Evolutionary conservation across 2,888 invertebrate species (phyloP).

Genomic region (Lacanobia wlatinum): DNA sequence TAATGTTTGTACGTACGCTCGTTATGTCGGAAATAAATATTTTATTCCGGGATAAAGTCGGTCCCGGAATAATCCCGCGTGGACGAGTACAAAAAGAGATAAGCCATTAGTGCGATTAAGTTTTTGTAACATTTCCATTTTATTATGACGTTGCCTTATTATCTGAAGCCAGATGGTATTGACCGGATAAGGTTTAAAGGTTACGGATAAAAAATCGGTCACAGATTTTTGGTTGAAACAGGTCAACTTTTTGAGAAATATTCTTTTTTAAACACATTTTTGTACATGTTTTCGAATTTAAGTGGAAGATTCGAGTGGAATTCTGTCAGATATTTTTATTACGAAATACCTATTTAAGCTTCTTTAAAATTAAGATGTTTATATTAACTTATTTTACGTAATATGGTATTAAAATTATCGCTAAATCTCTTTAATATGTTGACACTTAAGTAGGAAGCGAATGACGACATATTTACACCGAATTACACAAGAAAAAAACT

Average conservation of each 20-base stretch:
- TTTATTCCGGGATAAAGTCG: constrained; percentile 80
- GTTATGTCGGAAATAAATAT: constrained; percentile 83
- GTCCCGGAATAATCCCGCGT: constrained; percentile 74
- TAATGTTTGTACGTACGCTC: constrained; percentile 63
- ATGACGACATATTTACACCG: constrained; percentile 25
- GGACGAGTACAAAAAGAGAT: constrained; percentile 81
- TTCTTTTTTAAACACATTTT: neutral
- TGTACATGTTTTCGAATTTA: neutral
- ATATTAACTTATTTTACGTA: constrained; percentile 12
- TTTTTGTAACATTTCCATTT: constrained; percentile 70
- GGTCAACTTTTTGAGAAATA: constrained; percentile 2
- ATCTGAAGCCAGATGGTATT: constrained; percentile 27
- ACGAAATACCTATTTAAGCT: neutral
- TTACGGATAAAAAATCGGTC: constrained; percentile 36
- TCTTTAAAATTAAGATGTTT: neutral
- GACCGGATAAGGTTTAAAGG: constrained; percentile 43
- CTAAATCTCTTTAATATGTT: constrained; percentile 35
- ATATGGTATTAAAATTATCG: constrained; percentile 23
- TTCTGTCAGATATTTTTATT: neutral
- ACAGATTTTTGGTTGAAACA: constrained; percentile 3
- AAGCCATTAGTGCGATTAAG: constrained; percentile 79
- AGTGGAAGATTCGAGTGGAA: neutral
- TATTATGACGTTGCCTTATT: constrained; percentile 36
- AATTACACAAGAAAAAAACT: constrained; percentile 9
- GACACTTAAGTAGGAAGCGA: constrained; percentile 18